phyloP scores from a whole-genome alignment of 2,888 invertebrate species.

The Megalurothrips usitatus region DNA sequence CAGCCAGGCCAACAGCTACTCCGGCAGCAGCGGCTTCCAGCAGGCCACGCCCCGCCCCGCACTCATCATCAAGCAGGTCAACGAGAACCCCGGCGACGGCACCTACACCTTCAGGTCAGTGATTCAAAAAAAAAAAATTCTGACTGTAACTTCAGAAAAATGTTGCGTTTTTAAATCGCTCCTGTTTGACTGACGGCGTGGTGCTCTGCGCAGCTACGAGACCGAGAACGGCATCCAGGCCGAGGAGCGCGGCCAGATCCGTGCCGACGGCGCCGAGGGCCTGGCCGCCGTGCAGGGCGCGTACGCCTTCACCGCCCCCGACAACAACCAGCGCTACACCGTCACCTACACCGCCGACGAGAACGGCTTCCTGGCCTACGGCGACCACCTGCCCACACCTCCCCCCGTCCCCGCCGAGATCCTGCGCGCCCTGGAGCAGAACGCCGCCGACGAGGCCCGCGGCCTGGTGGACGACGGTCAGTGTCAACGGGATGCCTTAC shows the following conservation, averaged over 20 bases:
- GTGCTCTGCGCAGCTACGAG: background rate
- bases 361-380: conserved; percentile 51
- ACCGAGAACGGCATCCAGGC: conserved; percentile 23
- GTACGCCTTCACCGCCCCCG: conserved; percentile 63
- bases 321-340: conserved; percentile 56
- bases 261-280: conserved; percentile 18
- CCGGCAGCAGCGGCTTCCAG: background rate
- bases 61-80: conserved; percentile 23
- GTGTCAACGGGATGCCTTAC: no score
- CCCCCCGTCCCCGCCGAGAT: conserved; percentile 76
- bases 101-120: conserved; percentile 12
- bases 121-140: no score
- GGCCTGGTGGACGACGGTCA: conserved; percentile 42
- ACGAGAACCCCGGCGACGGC: conserved; percentile 25
- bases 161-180: no score
- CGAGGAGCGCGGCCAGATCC: background rate
- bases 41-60: conserved; percentile 17
- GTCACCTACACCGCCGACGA: conserved; percentile 65
- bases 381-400: conserved; percentile 73
- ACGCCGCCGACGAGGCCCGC: conserved; percentile 60
- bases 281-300: conserved; percentile 50
- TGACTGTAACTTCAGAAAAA: no score
- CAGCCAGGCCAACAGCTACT: background rate
- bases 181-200: no score
- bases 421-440: conserved; percentile 61